Evolutionary conservation across 1,140 invertebrate genomes (phyloP).

Genomic region (Drosophila melanogaster): DNA sequence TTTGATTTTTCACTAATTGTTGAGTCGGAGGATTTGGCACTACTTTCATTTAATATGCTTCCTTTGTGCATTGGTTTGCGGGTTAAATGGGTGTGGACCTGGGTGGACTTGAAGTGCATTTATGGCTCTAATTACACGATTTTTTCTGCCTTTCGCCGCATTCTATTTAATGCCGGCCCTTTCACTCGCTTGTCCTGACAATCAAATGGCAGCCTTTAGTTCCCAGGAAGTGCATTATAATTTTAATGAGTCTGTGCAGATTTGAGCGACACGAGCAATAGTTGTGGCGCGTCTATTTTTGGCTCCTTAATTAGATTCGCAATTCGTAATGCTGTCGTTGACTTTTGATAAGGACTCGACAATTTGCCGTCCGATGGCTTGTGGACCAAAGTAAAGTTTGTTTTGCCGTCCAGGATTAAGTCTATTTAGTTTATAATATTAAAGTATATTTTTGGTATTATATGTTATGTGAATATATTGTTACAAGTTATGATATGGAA

Average conservation of each 20-base stretch:
- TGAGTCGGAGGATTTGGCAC: constrained; percentile 19
- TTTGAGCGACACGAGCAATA: not conserved
- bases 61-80: not conserved
- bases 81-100: constrained; percentile 1
- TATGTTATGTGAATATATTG: too few relatives aligned
- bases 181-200: constrained; percentile 13
- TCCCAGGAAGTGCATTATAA: constrained; percentile 48
- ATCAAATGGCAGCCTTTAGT: constrained; percentile 29
- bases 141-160: constrained; percentile 4
- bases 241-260: constrained; percentile 50
- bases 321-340: constrained; percentile 56
- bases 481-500: too few relatives aligned
- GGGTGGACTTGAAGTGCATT: constrained; percentile 29
- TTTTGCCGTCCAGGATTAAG: not conserved
- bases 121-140: constrained; percentile 47
- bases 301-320: constrained; percentile 47
- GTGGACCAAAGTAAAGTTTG: not conserved
- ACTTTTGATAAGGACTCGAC: constrained; percentile 44
- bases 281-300: not conserved
- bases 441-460: too few relatives aligned
- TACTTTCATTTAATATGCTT: constrained; percentile 22
- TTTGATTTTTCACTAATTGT: not conserved
- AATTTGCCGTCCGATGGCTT: constrained; percentile 9
- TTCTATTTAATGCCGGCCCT: constrained; percentile 7
- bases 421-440: too few relatives aligned